Percentiles rank a stretch among this genome's conserved stretches.
phyloP scores from a whole-genome alignment of 2,797 vertebrate species.

The Acanthurus tractus region DNA sequence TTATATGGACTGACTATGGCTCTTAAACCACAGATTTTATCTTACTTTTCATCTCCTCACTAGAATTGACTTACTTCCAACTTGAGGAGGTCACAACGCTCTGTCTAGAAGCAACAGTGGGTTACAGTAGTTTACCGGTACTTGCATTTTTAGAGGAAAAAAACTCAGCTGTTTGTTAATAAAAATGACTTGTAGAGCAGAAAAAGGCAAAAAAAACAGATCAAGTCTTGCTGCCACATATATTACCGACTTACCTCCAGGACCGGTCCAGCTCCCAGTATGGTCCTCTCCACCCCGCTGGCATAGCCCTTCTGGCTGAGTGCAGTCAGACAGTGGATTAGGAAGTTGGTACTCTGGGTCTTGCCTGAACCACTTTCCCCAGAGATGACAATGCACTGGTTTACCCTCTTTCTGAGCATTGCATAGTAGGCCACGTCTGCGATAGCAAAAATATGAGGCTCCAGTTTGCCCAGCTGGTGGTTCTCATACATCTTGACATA shows the following conservation, averaged over 20 bases:
- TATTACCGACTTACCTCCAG: conserved; percentile 90
- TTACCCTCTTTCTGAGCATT: conserved; percentile 94
- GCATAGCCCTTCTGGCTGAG: conserved; percentile 99
- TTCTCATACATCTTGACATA: conserved; percentile 99
- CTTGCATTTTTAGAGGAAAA: background rate
- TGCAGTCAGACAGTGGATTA: conserved; percentile 98
- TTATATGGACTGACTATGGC: background rate
- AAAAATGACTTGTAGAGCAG: background rate
- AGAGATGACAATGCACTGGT: conserved; percentile 99
- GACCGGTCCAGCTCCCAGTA: conserved; percentile 96
- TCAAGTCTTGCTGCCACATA: background rate
- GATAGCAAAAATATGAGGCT: conserved; percentile 98
- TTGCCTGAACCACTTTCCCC: conserved; percentile 99
- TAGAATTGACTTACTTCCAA: background rate
- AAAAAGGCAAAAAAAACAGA: background rate
- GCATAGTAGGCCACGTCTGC: conserved; percentile 98
- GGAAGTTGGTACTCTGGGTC: conserved; percentile 98
- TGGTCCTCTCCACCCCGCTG: conserved; percentile 97
- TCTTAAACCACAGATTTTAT: background rate
- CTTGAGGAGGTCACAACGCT: background rate
- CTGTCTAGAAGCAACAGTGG: background rate
- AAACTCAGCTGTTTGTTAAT: background rate
- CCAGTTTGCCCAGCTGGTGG: conserved; percentile 96
- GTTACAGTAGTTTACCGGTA: background rate
- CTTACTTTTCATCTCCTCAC: background rate